Evolutionary conservation across 2,113 vertebrate genomes (phyloP), one percentile per base, ranked within the genome.

Genomic region (Petroica traversi): DNA sequence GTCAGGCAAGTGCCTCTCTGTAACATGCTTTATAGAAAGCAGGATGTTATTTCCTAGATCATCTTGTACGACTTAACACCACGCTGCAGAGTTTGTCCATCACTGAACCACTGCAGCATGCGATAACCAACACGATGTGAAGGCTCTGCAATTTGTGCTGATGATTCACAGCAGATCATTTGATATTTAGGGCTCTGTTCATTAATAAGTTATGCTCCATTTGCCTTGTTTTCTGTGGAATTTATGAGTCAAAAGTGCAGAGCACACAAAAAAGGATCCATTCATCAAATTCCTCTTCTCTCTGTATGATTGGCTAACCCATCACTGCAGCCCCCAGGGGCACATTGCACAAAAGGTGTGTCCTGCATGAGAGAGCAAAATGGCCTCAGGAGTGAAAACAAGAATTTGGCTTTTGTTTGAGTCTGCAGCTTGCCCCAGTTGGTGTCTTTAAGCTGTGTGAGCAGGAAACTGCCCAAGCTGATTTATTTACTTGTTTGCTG

Each of bases 141-240:
- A 85, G 75, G 89, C 91, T 94, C 84, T 63, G 26, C 93, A 85
- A 83, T 82, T 94, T 59, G 34, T 87, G 93, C 85, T 95, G 95
- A 93, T 96, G 97, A 95, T 94, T 95, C 96, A 96, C 88, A 92
- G 96, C 92, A 83, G 85, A 96, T 94, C 77, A 94, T 96, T 96
- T 96, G 97, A 95, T 97, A 96, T 97, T 97, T 97, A 95, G 95
- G 95, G 85, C 94, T 94, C 95, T 94, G 89, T 73, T 97, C 97
- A 96, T 97, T 97, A 97, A 97, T 96, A 97, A 96, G 94, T 94
- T 93, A 97, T 95, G 95, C 97, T 96, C 95, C 92, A 96, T 97
- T 97, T 97, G 96, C 94, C 96, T 96, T 95, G 95, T 94, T 97
- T 97, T 96, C 93, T 15, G 52, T 66, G 89, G 89, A 93, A 97